Evolutionary conservation across 2,888 invertebrate species (phyloP).

Genomic region (Eupithecia tripunctaria): DNA sequence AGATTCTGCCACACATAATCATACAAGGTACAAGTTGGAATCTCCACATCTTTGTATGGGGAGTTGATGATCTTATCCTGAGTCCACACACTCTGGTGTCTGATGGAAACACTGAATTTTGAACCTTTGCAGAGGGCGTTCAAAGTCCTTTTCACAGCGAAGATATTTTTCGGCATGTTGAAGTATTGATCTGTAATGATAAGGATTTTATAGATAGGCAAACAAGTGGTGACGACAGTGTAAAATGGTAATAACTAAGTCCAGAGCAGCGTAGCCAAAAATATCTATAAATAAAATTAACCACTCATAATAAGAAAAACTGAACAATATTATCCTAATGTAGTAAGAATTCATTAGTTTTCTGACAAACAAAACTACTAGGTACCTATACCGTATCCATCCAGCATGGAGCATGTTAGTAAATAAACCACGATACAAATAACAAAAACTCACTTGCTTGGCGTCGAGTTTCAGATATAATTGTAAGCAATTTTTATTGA

Average conservation of each 20-base stretch:
- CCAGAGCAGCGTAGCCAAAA: neutral
- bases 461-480: too few relatives aligned
- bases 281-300: too few relatives aligned
- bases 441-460: too few relatives aligned
- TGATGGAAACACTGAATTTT: slow-evolving; percentile 52
- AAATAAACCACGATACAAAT: too few relatives aligned
- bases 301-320: too few relatives aligned
- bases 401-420: too few relatives aligned
- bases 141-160: slow-evolving; percentile 56
- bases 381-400: too few relatives aligned
- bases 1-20: slow-evolving; percentile 87
- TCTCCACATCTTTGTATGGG: slow-evolving; percentile 76
- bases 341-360: too few relatives aligned
- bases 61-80: slow-evolving; percentile 74
- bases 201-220: neutral
- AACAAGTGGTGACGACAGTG: neutral
- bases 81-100: slow-evolving; percentile 68
- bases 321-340: too few relatives aligned
- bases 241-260: neutral
- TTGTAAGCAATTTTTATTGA: too few relatives aligned
- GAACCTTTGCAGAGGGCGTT: slow-evolving; percentile 50
- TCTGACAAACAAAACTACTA: too few relatives aligned
- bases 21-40: slow-evolving; percentile 83
- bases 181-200: slow-evolving; percentile 29
- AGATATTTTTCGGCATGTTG: slow-evolving; percentile 56